phyloP scores from a whole-genome alignment of 2,113 vertebrate genomes.

The Pangasianodon hypophthalmus region DNA sequence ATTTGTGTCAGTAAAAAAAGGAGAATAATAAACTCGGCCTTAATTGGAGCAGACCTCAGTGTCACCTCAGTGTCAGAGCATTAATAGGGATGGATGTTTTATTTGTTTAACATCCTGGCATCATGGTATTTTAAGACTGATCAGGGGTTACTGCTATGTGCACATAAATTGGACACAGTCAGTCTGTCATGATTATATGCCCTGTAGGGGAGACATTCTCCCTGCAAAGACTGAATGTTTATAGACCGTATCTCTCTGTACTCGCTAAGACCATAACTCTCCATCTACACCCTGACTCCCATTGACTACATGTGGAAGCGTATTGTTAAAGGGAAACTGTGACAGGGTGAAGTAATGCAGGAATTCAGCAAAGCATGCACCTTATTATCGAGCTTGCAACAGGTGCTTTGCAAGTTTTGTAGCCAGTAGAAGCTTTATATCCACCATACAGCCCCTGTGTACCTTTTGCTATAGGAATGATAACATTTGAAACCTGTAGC shows the following conservation, averaged over 20 bases:
- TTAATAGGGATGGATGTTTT: slow-evolving; percentile 52
- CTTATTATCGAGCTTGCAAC: neutral
- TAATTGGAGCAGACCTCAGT: slow-evolving; percentile 30
- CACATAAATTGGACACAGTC: slow-evolving; percentile 35
- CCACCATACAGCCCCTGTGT: neutral
- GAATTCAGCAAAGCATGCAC: neutral
- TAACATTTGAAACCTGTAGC: neutral
- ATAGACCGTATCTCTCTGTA: slow-evolving; percentile 35
- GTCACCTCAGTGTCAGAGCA: slow-evolving; percentile 38
- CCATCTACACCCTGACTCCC: slow-evolving; percentile 9
- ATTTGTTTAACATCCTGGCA: slow-evolving; percentile 54
- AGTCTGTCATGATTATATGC: slow-evolving; percentile 43
- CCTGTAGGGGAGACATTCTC: slow-evolving; percentile 27
- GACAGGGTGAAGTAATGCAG: slow-evolving; percentile 16
- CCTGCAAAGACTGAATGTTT: slow-evolving; percentile 46
- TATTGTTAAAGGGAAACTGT: neutral
- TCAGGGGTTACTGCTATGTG: slow-evolving; percentile 37
- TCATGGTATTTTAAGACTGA: slow-evolving; percentile 39
- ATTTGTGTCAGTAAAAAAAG: slow-evolving; percentile 18
- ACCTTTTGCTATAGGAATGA: neutral
- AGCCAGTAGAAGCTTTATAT: neutral
- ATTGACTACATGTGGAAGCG: slow-evolving; percentile 2
- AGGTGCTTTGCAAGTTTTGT: neutral
- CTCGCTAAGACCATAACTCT: slow-evolving; percentile 36
- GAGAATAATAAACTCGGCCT: slow-evolving; percentile 46